Evolutionary conservation across 2,113 vertebrate genomes (phyloP), one percentile per base, ranked within the genome.

Genomic region (Furnarius figulus): DNA sequence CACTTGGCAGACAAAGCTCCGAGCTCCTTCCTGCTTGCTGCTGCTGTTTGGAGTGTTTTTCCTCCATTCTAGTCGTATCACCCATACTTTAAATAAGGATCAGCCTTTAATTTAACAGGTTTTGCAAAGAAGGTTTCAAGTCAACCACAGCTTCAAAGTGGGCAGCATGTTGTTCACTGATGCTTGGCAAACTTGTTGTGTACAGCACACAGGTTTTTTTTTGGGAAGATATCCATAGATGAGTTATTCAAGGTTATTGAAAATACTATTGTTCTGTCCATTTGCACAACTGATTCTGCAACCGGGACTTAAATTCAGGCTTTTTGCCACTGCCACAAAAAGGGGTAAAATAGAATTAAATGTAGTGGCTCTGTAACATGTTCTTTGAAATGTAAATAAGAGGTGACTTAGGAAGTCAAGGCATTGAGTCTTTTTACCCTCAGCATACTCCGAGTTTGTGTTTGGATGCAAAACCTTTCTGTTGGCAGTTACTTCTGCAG

Each of bases 391-490:
- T 76, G 75, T 62, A 87, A 91, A 66, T 70, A 73, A 73, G 46
- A 91, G 39, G 59, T 88, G 85, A 76, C 59, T 95, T 94, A 67
- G 92, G 90, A 96, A 93, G 65, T 83, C 11, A 61, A 35, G 12
- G 42, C 22, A 25, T 85, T 93, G 2, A 5, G 8, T 4, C 88
- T 76, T 46, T 94, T 85, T 66, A 49, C 30, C 39, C 72, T 86
- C 61, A 20, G 31, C 80, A 33, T 71, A 59, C 74, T 93, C 78
- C 1, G 7, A 77, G 33, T 86, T 73, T 72, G 79, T 61, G 40
- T 92, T 94, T 52, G 88, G 68, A 94, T 86, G 92, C 79, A 95
- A 46, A 90, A 56, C 65, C 83, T 61, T 84, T 92, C 52, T 70
- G 37, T 23, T 97, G 92, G 95, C 92, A 90, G 65, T 58, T 55